Evolutionary conservation across 1,140 invertebrate species (phyloP).

Genomic region (Helicoverpa zea): DNA sequence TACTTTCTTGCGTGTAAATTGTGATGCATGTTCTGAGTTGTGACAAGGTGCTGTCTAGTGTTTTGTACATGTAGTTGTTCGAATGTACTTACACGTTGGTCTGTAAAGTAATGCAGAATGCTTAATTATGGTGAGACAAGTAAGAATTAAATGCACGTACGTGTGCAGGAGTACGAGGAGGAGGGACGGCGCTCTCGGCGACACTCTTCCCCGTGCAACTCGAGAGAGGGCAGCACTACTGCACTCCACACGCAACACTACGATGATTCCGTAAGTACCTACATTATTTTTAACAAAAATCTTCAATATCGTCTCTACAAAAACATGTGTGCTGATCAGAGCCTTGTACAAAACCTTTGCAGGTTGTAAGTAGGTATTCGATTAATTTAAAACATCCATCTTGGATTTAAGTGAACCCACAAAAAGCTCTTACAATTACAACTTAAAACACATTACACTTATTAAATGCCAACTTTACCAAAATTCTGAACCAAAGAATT

Average conservation of each 20-base stretch:
- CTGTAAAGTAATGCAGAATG: background rate
- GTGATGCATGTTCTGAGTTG: constrained; percentile 56
- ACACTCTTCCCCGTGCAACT: constrained; percentile 89
- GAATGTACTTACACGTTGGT: background rate
- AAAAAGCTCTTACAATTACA: too few relatives aligned
- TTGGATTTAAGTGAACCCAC: too few relatives aligned
- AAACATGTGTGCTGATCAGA: background rate
- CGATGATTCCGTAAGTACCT: constrained; percentile 89
- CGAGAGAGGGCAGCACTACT: constrained; percentile 87
- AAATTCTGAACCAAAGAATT: too few relatives aligned
- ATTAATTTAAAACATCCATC: too few relatives aligned
- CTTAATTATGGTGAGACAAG: constrained; percentile 18
- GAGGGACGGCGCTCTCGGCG: constrained; percentile 88
- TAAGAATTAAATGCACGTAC: constrained; percentile 51
- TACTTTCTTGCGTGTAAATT: constrained; percentile 52
- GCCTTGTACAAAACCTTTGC: too few relatives aligned
- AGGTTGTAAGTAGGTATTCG: too few relatives aligned
- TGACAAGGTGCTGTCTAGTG: constrained; percentile 32
- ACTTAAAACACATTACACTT: too few relatives aligned
- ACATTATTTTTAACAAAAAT: background rate
- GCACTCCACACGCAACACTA: constrained; percentile 88
- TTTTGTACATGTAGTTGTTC: constrained; percentile 23
- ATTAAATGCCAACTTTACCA: background rate
- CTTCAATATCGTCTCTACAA: background rate
- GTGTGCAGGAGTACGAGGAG: constrained; percentile 87